Evolutionary conservation across 2,888 invertebrate genomes (phyloP), one percentile per base, ranked within the genome.

Genomic region (Pristionchus entomophagus): DNA sequence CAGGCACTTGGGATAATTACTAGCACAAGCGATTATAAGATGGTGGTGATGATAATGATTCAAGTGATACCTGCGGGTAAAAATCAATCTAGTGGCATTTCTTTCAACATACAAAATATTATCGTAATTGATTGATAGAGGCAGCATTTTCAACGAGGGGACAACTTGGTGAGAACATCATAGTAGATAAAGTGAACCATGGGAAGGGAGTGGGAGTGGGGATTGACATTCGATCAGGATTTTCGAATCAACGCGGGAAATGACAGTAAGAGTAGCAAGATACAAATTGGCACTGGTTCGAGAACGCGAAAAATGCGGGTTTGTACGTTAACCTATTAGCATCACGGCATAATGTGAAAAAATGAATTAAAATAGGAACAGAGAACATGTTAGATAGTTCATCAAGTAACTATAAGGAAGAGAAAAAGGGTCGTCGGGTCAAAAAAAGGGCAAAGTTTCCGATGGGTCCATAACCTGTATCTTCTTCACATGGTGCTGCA

Each of bases 401-500:
- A 22, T 22, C 26, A 19, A 81, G 81, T 35, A 41, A 56, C n/a
- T n/a, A 38, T 41, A 81, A 78, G 45, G 26, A 17, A 1, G 35
- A n/a, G 41, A 45, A 17, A 8, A 45, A 19, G 77, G 77, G 29
- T 6, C 10, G 22, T 14, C 14, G 65, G 65, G 65, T 38, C 14
- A 3, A 29, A 19, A 65, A 49, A 78, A 29, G 45, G 32, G 19
- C 29, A 10, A 35, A 26, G 14, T 19, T 29, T 2, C 53, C 19
- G 35, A n/a, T n/a, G 81, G 38, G 51, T 26, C 10, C 22, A 78
- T 80, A 80, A 80, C 32, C 53, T 26, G 56, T 56, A 56, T 14
- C 35, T 26, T n/a, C 53, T 56, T 88, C 87, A 91, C 89, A 90
- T 88, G 14, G 90, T 77, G 19, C 82, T 81, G 84, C 91, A 91